phyloP scores from a whole-genome alignment of 2,888 invertebrate genomes.

The Tridacna gigas region DNA sequence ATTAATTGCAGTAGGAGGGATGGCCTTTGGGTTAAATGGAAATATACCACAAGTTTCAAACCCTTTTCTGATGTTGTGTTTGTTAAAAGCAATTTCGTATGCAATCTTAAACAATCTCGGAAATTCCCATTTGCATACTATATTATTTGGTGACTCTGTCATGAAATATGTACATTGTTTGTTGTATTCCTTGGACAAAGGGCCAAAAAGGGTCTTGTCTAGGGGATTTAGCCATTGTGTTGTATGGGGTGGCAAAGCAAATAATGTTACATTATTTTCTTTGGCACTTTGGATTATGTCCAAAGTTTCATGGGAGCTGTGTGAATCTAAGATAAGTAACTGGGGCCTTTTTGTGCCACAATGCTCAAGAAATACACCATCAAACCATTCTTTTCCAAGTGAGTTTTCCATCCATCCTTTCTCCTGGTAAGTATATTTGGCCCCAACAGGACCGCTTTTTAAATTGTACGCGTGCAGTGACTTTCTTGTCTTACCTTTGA shows the following conservation, averaged over 20 bases:
- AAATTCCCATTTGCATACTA: conserved; percentile 3
- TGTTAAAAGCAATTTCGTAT: not conserved
- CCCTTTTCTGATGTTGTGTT: not conserved
- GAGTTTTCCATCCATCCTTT: conserved; percentile 70
- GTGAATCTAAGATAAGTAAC: conserved; percentile 66
- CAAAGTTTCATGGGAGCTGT: conserved; percentile 65
- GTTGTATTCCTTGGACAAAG: not conserved
- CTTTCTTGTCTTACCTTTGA: conserved; percentile 27
- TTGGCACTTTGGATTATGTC: too few species aligned
- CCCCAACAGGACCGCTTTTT: conserved; percentile 41
- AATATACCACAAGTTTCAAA: conserved; percentile 4
- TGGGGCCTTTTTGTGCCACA: conserved; percentile 68
- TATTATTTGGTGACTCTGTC: not conserved
- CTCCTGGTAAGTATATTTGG: conserved; percentile 58
- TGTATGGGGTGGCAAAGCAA: conserved; percentile 54
- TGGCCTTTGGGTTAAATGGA: not conserved
- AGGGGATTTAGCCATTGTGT: conserved; percentile 32
- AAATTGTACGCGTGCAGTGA: conserved; percentile 62
- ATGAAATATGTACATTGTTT: not conserved
- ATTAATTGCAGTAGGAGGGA: not conserved
- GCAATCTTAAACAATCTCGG: not conserved
- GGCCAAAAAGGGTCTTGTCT: not conserved
- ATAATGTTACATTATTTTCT: too few species aligned
- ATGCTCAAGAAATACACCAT: conserved; percentile 59
- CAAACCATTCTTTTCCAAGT: conserved; percentile 66